Base-by-base conservation (phyloP, 1,140 invertebrate species). In the Xylocopa sonorina region DNA sequence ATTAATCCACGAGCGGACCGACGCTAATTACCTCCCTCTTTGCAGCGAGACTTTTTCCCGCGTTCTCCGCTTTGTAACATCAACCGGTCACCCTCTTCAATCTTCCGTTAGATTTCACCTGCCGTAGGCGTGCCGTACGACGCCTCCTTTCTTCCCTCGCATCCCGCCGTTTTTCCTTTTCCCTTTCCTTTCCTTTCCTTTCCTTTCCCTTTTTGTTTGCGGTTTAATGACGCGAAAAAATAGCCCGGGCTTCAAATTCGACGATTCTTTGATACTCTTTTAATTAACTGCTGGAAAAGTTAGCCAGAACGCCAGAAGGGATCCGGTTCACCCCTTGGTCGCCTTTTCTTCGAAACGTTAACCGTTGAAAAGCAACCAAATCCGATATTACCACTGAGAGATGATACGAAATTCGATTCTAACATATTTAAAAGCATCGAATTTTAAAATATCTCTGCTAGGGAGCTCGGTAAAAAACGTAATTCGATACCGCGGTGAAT, bases 1-100 rank as follows among this genome's bases (percentile, higher is more conserved):
- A 86, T 87, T 83, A 81, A 83, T 81, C 76, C 60, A 58, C 72
- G 51, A 58, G 63, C 67, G 67, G 68, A 71, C 67, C 72, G 50
- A 69, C 68, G 86, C 74, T 87, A 87, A 87, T 87, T 86, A 86
- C 64, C 53, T n/a, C n/a, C 34, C 57, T 43, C 32, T 63, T 83
- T 76, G 7, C 55, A 38, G 60, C 41, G 57, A 75, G 60, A 76
- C 66, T 84, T 64, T 84, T 75, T 73, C 68, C 60, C 77, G 69
- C 72, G 51, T 73, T 79, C 24, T 75, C 58, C 72, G 60, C 84
- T 85, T 85, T 83, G 81, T 83, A 83, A 77, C 24, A 63, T 60
- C 18, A 84, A 66, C 82, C 73, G 60, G 78, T 84, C 82, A 84
- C 53, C 66, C 71, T 74, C 53, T 77, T 81, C 72, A 67, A 80